Conservation (phyloP, 2,888 invertebrate species). For the Ditula angustiorana region DNA sequence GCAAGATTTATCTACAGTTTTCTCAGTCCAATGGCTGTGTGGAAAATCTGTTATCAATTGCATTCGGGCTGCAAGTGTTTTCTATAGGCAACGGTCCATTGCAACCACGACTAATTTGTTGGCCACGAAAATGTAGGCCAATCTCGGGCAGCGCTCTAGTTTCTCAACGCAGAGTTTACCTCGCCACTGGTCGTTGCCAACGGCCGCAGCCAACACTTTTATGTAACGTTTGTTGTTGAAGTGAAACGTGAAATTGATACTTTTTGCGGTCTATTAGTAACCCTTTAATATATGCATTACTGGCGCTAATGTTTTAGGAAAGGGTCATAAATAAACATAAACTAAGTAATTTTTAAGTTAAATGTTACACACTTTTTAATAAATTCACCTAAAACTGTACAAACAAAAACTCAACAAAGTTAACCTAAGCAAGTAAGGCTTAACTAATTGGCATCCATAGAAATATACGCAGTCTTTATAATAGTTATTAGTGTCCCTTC, state of each 20-base stretch:
- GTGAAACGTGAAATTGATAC: conserved; percentile 66
- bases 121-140: conserved; percentile 76
- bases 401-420: conserved; percentile 60
- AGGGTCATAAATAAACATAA: conserved; percentile 9
- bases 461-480: conserved; percentile 48
- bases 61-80: conserved; percentile 67
- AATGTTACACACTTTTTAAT: too few relatives aligned
- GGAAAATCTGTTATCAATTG: conserved; percentile 71
- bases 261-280: conserved; percentile 43
- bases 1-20: conserved; percentile 42
- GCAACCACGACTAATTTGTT: conserved; percentile 77
- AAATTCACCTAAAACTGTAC: conserved; percentile 51
- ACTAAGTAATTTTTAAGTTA: conserved; percentile 38
- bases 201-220: conserved; percentile 74
- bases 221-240: conserved; percentile 82
- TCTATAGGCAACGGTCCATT: conserved; percentile 75
- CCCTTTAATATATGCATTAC: conserved; percentile 45
- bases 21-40: conserved; percentile 42
- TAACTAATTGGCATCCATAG: conserved; percentile 58
- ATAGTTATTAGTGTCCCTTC: conserved; percentile 75
- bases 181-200: conserved; percentile 76
- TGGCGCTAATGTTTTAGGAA: not conserved
- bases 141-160: conserved; percentile 79
- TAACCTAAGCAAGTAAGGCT: conserved; percentile 64
- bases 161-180: conserved; percentile 80